phyloP scores from a whole-genome alignment of 2,113 vertebrate species.

The Melanotaenia duboulayi region DNA sequence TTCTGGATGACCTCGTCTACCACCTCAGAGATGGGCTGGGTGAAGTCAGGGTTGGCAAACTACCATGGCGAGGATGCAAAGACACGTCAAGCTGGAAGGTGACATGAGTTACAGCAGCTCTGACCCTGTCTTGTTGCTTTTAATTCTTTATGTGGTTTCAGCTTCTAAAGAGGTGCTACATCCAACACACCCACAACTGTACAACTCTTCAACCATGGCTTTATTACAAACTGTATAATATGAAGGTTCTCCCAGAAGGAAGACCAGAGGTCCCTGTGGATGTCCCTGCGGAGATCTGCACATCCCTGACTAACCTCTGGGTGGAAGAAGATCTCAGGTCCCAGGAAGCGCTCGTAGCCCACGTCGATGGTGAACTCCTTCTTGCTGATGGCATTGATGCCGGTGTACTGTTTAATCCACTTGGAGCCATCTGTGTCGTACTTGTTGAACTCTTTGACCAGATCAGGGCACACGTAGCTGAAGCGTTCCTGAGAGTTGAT shows the following conservation, averaged over 20 bases:
- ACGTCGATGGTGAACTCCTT: conserved; percentile 98
- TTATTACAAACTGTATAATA: no score
- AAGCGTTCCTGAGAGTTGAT: conserved; percentile 88
- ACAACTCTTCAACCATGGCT: no score
- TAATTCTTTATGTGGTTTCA: no score
- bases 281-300: no score
- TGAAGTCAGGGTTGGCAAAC: conserved; percentile 99
- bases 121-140: no score
- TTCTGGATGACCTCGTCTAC: conserved; percentile 99
- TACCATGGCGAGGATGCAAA: conserved; percentile 42
- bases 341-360: conserved; percentile 97
- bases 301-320: conserved; percentile 85
- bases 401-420: conserved; percentile 99
- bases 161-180: no score
- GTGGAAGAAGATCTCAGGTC: conserved; percentile 99
- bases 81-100: no score
- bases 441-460: conserved; percentile 98
- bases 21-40: conserved; percentile 98
- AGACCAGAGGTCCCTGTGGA: no score
- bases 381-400: conserved; percentile 95
- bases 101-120: not conserved
- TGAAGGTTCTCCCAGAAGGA: no score
- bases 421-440: conserved; percentile 97
- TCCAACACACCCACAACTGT: no score
- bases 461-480: conserved; percentile 97